Evolutionary conservation across 2,797 vertebrate genomes (phyloP), one percentile per base, ranked within the genome.

Genomic region (Crypturellus tataupa): DNA sequence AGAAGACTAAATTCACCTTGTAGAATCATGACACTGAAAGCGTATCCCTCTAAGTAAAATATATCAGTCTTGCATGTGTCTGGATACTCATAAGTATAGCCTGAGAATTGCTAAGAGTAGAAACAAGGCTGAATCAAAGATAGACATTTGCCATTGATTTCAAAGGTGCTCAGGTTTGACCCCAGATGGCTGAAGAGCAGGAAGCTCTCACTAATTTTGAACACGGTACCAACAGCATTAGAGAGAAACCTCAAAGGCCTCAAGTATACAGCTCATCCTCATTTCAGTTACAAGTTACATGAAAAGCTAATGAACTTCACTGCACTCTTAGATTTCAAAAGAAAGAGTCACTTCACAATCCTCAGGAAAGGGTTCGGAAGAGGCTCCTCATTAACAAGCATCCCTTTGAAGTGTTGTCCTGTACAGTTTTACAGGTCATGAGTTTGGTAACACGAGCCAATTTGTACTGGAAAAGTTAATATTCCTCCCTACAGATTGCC

Each of bases 241-340:
- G 69, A 87, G 27, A 83, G 69, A 65, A 91, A 46, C 63, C 84
- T 80, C 90, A 76, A 56, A 81, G 67, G 33, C 77, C 82, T 90
- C 85, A 21, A 33, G 37, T 60, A 42, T 31, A 6, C 3, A 4
- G 71, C 20, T 58, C 53, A 46, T 76, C 19, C 49, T 31, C 53
- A 58, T 85, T 62, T 90, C 86, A 89, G 64, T 33, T 81, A 72
- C 76, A 91, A 82, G 68, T 63, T 59, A 20, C 86, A 75, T 72
- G 65, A 14, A 78, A 75, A 71, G 29, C 59, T 75, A 35, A 44
- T 62, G 73, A 70, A 37, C 12, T 51, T 71, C 46, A 24, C 1
- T 24, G 13, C 5, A 49, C n/a, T n/a, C 59, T 80, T 19, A 79
- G 47, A 18, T 37, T 83, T n/a, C 27, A 79, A 75, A 79, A 67